phyloP scores from a whole-genome alignment of 2,888 invertebrate genomes.

The Oligia fasciuncula region DNA sequence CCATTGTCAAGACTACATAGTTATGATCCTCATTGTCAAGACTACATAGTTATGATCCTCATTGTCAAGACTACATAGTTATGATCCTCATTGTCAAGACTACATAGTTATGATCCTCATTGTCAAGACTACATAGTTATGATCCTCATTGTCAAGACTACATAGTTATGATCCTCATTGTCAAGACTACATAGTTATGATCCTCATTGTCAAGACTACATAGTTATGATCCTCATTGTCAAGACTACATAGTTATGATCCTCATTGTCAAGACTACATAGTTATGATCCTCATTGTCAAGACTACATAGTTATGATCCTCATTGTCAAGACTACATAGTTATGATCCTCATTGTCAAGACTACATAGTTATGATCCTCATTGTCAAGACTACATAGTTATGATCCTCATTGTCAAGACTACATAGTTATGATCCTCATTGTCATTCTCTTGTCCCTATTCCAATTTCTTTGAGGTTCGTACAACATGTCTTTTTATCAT shows the following conservation, averaged over 20 bases:
- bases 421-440: neutral
- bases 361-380: neutral
- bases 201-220: too few species aligned
- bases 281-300: neutral
- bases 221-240: neutral
- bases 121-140: neutral
- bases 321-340: too few species aligned
- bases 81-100: neutral
- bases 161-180: neutral
- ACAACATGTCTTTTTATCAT: too few species aligned
- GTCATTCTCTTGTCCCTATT: too few species aligned
- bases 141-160: too few species aligned
- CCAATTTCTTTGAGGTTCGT: too few species aligned
- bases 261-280: too few species aligned
- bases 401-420: too few species aligned
- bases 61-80: too few species aligned
- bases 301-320: neutral
- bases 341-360: neutral
- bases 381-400: neutral
- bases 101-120: neutral
- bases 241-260: neutral
- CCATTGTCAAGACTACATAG: too few species aligned
- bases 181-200: neutral
- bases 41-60: neutral
- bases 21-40: neutral